Base-by-base conservation (phyloP, 2,888 invertebrate species). In the Panzeria rudis region DNA sequence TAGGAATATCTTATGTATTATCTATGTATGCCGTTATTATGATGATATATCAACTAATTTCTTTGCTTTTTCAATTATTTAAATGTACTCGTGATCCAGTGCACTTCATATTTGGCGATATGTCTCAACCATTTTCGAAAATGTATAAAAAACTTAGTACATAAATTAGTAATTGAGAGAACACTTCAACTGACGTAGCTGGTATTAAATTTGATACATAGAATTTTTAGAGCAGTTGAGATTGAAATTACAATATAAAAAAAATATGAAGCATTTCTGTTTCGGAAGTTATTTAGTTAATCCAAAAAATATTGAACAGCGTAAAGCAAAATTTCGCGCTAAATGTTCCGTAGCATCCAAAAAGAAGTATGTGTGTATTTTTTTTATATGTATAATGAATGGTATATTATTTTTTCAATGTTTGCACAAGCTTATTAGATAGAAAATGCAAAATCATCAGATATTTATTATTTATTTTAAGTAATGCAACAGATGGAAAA, bases 111-210 rank as follows among this genome's bases (percentile, higher is more conserved):
- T 66, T 85, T 29, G 75, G 85, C 13, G 82, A 85, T 66, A 71
- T 85, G 66, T 82, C 85, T 2, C 85, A 85, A 23, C 85, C 85
- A 29, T 82, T 85, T 82, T 75, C 82, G 0, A 85, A 85, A 38
- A 71, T 85, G 47, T 85, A 79, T 71, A 85, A 85, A 38, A 85
- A 82, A 59, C 56, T 85, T 23, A 75, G 75, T 54, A 75, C 78
- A 59, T 85, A 82, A 69, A 71, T 72, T 47, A 11, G 9, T 59
- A 17, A 15, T 68, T 64, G 15, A n/a, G 1, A 25, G 9, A 56
- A 56, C 6, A 7, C 15, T 66, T 64, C 50, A 23, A 38, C n/a
- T 35, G 47, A 15, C 7, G 5, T 32, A 17, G 41, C 11, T 61
- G 17, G 15, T 32, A 62, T 41, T 62, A 15, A 54, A 15, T 15